phyloP scores from a whole-genome alignment of 37 sponge, comb jelly and placozoan species.

The Corticium candelabrum region DNA sequence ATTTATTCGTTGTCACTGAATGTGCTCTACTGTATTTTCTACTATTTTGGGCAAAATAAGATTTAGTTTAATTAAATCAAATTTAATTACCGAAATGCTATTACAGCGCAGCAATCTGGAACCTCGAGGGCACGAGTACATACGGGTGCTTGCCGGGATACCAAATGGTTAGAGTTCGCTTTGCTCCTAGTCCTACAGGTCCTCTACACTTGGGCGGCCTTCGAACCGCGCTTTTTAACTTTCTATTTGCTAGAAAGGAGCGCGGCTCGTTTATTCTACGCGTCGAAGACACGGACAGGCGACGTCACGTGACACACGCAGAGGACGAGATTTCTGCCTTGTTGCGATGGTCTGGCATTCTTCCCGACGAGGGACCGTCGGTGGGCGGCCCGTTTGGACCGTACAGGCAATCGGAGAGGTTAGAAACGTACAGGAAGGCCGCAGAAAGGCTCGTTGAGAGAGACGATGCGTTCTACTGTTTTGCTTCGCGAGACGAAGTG shows the following conservation, averaged over 20 bases:
- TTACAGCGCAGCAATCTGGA: too few relatives aligned
- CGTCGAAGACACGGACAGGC: constrained; percentile 15
- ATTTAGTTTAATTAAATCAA: too few relatives aligned
- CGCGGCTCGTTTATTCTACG: not conserved
- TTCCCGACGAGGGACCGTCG: not conserved
- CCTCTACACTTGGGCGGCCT: constrained; percentile 2
- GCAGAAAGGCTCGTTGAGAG: not conserved
- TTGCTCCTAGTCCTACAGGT: constrained; percentile 11
- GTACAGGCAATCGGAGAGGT: constrained; percentile 1
- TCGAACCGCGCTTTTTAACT: constrained; percentile 16
- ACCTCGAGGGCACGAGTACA: too few relatives aligned
- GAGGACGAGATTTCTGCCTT: not conserved
- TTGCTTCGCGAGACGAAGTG: constrained; percentile 1
- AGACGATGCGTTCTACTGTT: not conserved
- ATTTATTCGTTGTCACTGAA: too few relatives aligned
- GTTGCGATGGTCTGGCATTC: constrained; percentile 5
- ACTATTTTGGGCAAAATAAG: too few relatives aligned
- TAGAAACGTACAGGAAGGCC: not conserved
- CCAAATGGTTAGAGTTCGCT: constrained; percentile 1
- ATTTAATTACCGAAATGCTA: too few relatives aligned
- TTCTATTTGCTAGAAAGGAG: constrained; percentile 1
- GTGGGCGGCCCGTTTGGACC: constrained; percentile 5
- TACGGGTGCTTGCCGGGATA: not conserved
- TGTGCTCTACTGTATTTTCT: too few relatives aligned
- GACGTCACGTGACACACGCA: not conserved